These are phyloP conservation scores for Leptonema lineaticorne DNA, from an alignment of 1,140 invertebrate genomes.

Conservation along the genomic window DNA sequence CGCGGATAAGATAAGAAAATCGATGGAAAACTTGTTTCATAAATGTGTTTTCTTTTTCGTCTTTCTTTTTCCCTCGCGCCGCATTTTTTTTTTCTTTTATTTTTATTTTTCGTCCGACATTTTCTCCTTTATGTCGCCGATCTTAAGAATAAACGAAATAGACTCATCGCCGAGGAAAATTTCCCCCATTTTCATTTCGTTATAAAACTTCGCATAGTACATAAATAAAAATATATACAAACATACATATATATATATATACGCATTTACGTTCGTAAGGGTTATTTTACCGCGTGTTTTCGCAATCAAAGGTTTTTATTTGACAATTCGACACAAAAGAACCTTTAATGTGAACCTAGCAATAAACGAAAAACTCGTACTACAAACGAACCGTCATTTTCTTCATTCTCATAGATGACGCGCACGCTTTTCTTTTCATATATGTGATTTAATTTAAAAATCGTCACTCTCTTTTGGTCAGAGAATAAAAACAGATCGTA, in stretches of 20 bases:
- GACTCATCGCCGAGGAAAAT: background rate
- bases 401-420: background rate
- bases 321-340: background rate
- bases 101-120: too few species aligned
- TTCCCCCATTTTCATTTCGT: background rate
- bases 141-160: background rate
- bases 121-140: too few species aligned
- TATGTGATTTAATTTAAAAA: background rate
- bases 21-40: slow-evolving; percentile 7
- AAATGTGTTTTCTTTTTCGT: background rate
- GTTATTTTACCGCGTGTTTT: background rate
- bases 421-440: background rate
- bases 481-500: background rate
- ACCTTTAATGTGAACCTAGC: background rate
- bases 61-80: background rate
- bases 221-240: too few species aligned
- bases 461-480: background rate
- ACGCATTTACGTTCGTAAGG: too few species aligned
- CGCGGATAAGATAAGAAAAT: slow-evolving; percentile 18
- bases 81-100: too few species aligned
- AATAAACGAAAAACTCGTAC: background rate
- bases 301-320: background rate
- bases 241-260: too few species aligned
- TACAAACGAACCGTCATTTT: background rate
- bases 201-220: background rate